Evolutionary conservation across 2,888 invertebrate genomes (phyloP).

Genomic region (Drosophila picticornis): DNA sequence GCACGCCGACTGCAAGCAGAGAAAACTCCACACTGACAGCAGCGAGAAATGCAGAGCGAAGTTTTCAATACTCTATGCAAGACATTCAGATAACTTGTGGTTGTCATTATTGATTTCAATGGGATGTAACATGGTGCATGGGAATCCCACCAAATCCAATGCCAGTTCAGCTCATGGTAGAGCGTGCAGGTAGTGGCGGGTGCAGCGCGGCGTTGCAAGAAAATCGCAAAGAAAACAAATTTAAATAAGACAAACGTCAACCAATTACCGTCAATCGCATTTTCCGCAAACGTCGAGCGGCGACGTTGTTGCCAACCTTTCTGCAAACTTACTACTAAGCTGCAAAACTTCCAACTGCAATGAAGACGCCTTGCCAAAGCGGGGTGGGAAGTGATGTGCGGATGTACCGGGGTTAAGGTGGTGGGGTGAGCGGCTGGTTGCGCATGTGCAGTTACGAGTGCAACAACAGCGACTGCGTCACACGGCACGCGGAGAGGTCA

Average conservation of each 20-base stretch:
- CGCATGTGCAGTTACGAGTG: slow-evolving; percentile 79
- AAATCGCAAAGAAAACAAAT: slow-evolving; percentile 77
- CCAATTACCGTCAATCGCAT: slow-evolving; percentile 83
- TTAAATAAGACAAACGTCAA: slow-evolving; percentile 82
- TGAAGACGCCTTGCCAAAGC: slow-evolving; percentile 29
- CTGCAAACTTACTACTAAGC: slow-evolving; percentile 58
- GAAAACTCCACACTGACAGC: slow-evolving; percentile 2
- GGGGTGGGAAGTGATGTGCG: not conserved
- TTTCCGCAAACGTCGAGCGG: slow-evolving; percentile 63
- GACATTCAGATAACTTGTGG: slow-evolving; percentile 5
- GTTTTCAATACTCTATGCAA: slow-evolving; percentile 34
- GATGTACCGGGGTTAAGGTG: not conserved
- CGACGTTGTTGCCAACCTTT: slow-evolving; percentile 57
- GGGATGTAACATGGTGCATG: slow-evolving; percentile 21
- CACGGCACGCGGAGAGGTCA: slow-evolving; percentile 70
- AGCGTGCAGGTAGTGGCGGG: slow-evolving; percentile 25
- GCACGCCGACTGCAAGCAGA: slow-evolving; percentile 63
- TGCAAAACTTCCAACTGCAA: slow-evolving; percentile 66
- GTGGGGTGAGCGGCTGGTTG: slow-evolving; percentile 47
- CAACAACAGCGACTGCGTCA: slow-evolving; percentile 65
- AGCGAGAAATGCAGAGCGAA: slow-evolving; percentile 29
- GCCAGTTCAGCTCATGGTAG: slow-evolving; percentile 23
- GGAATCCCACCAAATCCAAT: slow-evolving; percentile 27
- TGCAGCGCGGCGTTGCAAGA: slow-evolving; percentile 41
- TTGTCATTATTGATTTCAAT: slow-evolving; percentile 38